Evolutionary conservation across 2,797 vertebrate genomes (phyloP).

Genomic region (Vespertilio murinus): DNA sequence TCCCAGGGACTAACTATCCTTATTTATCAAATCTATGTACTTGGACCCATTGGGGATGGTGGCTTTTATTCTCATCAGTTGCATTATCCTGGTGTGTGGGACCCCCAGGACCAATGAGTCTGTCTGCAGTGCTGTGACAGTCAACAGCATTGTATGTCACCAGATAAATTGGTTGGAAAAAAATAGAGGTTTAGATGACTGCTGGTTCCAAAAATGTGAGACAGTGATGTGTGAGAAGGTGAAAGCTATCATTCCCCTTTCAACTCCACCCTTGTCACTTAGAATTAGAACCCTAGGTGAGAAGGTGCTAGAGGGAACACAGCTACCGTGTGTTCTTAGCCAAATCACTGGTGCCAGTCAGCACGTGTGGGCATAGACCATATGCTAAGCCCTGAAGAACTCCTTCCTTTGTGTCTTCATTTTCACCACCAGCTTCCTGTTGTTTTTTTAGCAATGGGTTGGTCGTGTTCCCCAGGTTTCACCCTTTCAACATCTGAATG

Average conservation of each 20-base stretch:
- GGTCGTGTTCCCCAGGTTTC: constrained; percentile 73
- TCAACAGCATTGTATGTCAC: neutral
- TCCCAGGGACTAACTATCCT: neutral
- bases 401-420: constrained; percentile 54
- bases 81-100: neutral
- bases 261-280: neutral
- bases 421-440: constrained; percentile 73
- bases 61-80: neutral
- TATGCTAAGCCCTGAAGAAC: constrained; percentile 8
- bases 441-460: constrained; percentile 66
- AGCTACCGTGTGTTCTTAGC: constrained; percentile 51
- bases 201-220: neutral
- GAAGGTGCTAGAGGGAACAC: neutral
- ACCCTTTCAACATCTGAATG: constrained; percentile 78
- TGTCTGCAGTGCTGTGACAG: neutral
- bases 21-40: neutral
- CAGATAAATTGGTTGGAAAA: neutral
- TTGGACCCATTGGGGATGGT: neutral
- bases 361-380: constrained; percentile 1
- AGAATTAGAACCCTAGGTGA: neutral
- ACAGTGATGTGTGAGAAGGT: neutral
- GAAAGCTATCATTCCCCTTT: neutral
- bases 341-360: neutral
- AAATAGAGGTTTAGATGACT: neutral
- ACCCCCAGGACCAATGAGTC: neutral